phyloP scores from a whole-genome alignment of 1,140 invertebrate species.

The Diabrotica undecimpunctata region DNA sequence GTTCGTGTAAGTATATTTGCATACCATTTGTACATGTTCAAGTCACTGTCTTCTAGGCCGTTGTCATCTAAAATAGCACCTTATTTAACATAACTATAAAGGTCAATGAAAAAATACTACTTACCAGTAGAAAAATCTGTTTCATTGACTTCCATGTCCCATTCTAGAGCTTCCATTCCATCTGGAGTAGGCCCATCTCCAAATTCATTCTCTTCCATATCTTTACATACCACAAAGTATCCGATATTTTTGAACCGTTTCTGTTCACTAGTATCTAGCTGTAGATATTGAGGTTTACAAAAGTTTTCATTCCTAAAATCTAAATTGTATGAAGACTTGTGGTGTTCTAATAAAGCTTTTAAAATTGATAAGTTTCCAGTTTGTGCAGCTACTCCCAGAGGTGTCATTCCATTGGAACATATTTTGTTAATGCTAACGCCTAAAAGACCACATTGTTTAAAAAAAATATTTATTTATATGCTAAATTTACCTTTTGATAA shows the following conservation, averaged over 20 bases:
- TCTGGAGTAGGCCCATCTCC: conserved; percentile 56
- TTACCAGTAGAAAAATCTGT: conserved; percentile 30
- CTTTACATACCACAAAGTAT: conserved; percentile 46
- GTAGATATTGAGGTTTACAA: conserved; percentile 33
- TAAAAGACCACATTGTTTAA: conserved; percentile 19
- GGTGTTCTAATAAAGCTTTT: conserved; percentile 45
- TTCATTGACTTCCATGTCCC: conserved; percentile 55
- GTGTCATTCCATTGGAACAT: conserved; percentile 48
- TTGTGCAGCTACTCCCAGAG: conserved; percentile 50
- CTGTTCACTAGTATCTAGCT: conserved; percentile 28
- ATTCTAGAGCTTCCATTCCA: conserved; percentile 58
- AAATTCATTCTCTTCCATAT: conserved; percentile 42
- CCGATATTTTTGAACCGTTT: conserved; percentile 44
- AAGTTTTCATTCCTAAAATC: conserved; percentile 28
- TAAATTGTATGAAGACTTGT: conserved; percentile 32
- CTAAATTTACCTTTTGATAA: conserved; percentile 28
- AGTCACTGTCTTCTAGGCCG: conserved; percentile 38
- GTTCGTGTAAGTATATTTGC: conserved; percentile 56
- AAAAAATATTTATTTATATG: conserved; percentile 12
- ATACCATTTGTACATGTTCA: conserved; percentile 52
- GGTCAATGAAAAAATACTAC: neutral
- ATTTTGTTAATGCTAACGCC: conserved; percentile 49
- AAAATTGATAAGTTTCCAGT: conserved; percentile 48
- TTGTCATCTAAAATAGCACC: conserved; percentile 31
- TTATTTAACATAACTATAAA: neutral